Percentiles rank a stretch among this genome's conserved stretches.
phyloP scores from a whole-genome alignment of 2,888 invertebrate species.

The Atrina japonica region DNA sequence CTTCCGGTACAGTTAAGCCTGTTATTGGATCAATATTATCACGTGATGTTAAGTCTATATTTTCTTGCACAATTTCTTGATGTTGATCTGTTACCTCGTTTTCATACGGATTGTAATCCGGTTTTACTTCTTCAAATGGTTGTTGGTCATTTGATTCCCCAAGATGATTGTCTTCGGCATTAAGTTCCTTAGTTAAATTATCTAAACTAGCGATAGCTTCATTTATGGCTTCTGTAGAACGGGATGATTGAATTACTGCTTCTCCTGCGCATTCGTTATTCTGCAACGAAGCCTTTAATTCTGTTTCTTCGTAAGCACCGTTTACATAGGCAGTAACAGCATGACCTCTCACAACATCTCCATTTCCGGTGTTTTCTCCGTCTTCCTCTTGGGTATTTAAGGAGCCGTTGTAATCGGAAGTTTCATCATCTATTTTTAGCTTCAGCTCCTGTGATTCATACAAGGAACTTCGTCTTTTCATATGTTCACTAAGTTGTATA shows the following conservation, averaged over 20 bases:
- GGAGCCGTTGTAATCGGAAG: slow-evolving; percentile 47
- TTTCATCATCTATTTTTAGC: slow-evolving; percentile 52
- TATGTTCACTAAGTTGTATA: slow-evolving; percentile 48
- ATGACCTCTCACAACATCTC: slow-evolving; percentile 9
- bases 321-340: slow-evolving; percentile 26
- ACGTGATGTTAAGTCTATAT: neutral
- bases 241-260: neutral
- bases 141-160: neutral
- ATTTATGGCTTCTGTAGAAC: slow-evolving; percentile 21
- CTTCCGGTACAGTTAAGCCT: no score
- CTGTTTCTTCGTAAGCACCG: slow-evolving; percentile 18
- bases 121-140: neutral
- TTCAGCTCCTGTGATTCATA: slow-evolving; percentile 65
- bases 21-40: no score
- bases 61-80: neutral
- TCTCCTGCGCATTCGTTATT: neutral
- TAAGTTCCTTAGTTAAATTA: slow-evolving; percentile 41
- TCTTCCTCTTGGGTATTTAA: slow-evolving; percentile 42
- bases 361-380: slow-evolving; percentile 1
- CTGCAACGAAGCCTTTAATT: slow-evolving; percentile 10
- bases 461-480: slow-evolving; percentile 55
- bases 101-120: neutral
- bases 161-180: slow-evolving; percentile 38
- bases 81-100: neutral
- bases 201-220: slow-evolving; percentile 47